phyloP scores from a whole-genome alignment of 2,797 vertebrate genomes.

The Pelobates cultripes region DNA sequence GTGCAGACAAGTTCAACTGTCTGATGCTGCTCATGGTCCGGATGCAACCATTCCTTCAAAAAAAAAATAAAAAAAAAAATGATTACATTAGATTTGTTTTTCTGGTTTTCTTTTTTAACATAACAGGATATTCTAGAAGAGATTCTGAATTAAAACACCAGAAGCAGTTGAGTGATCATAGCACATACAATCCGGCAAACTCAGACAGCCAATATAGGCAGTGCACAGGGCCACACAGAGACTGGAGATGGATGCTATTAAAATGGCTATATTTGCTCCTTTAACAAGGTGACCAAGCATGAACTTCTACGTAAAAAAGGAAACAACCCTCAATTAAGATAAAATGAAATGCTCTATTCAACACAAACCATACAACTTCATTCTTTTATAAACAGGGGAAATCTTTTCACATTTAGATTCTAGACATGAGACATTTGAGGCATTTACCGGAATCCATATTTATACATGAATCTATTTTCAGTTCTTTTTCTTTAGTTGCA shows the following conservation, averaged over 20 bases:
- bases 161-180: conserved; percentile 76
- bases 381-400: too few species aligned
- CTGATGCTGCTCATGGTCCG: conserved; percentile 75
- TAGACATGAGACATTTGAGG: too few species aligned
- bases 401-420: too few species aligned
- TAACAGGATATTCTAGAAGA: too few species aligned
- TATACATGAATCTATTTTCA: too few species aligned
- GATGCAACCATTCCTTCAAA: conserved; percentile 78
- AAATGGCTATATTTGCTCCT: conserved; percentile 77
- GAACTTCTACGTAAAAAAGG: conserved; percentile 73
- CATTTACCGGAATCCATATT: too few species aligned
- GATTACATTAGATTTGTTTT: too few species aligned
- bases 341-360: too few species aligned
- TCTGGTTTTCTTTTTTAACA: too few species aligned
- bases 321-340: neutral
- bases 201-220: conserved; percentile 74
- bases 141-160: neutral
- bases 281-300: conserved; percentile 79
- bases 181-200: conserved; percentile 82
- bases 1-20: conserved; percentile 79
- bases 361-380: too few species aligned
- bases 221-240: conserved; percentile 71
- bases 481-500: too few species aligned
- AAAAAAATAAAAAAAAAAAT: conserved; percentile 27
- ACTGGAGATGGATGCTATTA: conserved; percentile 73